Evolutionary conservation across 2,888 invertebrate genomes (phyloP), one percentile per base, ranked within the genome.

Genomic region (Eupithecia subfuscata): DNA sequence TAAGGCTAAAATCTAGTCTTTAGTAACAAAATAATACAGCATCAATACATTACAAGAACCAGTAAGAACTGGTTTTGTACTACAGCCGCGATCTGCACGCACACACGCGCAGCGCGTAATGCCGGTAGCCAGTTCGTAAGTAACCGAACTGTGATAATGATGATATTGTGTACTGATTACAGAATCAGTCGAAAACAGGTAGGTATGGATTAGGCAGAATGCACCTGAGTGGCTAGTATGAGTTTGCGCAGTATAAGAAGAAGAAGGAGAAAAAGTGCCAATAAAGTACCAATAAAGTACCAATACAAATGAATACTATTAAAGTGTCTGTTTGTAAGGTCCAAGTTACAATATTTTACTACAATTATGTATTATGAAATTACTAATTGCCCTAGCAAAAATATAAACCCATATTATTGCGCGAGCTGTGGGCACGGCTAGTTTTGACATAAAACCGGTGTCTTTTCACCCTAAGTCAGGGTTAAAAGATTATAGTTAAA

Each of bases 61-160:
- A 69, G 78, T 60, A 9, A 67, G 11, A 79, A 82, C 82, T 75
- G 79, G 80, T 81, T 80, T 78, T 75, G 71, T 79, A 78, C 81
- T n/a, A 80, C 80, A 77, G 68, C 43, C 16, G 71, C 70, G 70
- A 69, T 76, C 76, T 67, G 70, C 81, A 85, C 90, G 69, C 91
- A 88, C 89, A 93, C 93, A 87, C 37, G 43, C 40, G 73, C 82
- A 83, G 1, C 82, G 94, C 92, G 94, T 94, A 94, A 93, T 87
- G 87, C 93, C 93, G 90, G 94, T 91, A 86, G 89, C 93, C 91
- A 91, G 93, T 92, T 92, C 91, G 90, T 91, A 93, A 91, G 92
- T 92, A 93, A 92, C 91, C 89, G 92, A 93, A 93, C 93, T 91
- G 92, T 93, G 91, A 92, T 93, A 91, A 94, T 93, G 89, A 87